Percentiles rank a stretch among this genome's conserved stretches.
Evolutionary conservation across 2,888 invertebrate species (phyloP).

Genomic region (Mycalesis mineus): DNA sequence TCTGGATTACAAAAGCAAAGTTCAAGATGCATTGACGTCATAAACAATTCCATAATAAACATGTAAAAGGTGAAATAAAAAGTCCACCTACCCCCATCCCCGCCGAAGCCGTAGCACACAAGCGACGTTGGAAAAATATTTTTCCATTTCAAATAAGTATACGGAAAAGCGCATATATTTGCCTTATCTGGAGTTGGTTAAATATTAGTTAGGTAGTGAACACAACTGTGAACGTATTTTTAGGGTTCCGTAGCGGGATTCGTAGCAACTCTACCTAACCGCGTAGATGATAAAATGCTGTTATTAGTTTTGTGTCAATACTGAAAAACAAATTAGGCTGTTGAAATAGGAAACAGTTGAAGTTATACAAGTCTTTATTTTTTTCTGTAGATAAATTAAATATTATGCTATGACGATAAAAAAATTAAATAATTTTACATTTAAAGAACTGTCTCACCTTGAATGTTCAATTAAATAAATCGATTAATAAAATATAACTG

Average conservation of each 20-base stretch:
- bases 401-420: too few relatives aligned
- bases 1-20: too few relatives aligned
- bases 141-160: constrained; percentile 74
- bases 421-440: too few relatives aligned
- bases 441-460: too few relatives aligned
- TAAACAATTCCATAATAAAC: not conserved
- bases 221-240: constrained; percentile 39
- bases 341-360: not conserved
- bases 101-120: constrained; percentile 32
- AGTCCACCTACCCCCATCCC: constrained; percentile 6
- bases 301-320: too few relatives aligned
- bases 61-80: not conserved
- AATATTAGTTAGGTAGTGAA: constrained; percentile 65
- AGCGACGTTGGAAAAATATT: constrained; percentile 68
- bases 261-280: not conserved
- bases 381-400: too few relatives aligned
- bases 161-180: constrained; percentile 69
- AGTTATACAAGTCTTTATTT: too few relatives aligned
- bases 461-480: too few relatives aligned
- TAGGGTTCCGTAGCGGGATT: not conserved
- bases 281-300: too few relatives aligned
- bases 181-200: constrained; percentile 71
- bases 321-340: too few relatives aligned
- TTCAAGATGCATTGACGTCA: not conserved
- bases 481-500: too few relatives aligned